phyloP scores from a whole-genome alignment of 2,888 invertebrate genomes.

The Nezara viridula region DNA sequence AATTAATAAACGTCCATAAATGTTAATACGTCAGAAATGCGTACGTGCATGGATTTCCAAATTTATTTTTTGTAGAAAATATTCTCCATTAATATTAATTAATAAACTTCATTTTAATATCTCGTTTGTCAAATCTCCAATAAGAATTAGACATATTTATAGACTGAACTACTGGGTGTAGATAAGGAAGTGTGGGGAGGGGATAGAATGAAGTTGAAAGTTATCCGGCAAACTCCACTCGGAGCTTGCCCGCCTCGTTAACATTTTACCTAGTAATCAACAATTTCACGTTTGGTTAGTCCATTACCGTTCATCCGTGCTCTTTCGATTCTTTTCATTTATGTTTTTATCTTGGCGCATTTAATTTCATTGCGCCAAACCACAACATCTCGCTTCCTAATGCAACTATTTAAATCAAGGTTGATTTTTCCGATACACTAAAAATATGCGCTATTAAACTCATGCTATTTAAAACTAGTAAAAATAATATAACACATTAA shows the following conservation, averaged over 20 bases:
- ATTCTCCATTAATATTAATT: too few relatives aligned
- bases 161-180: background rate
- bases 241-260: background rate
- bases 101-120: too few relatives aligned
- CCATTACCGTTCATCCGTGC: background rate
- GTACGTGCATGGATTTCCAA: too few relatives aligned
- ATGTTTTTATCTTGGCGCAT: background rate
- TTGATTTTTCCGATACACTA: background rate
- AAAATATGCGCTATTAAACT: too few relatives aligned
- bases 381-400: background rate
- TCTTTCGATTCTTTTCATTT: background rate
- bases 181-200: background rate
- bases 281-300: slow-evolving; percentile 12
- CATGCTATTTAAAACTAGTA: too few relatives aligned
- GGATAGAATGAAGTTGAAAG: background rate
- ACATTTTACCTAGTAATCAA: slow-evolving; percentile 22
- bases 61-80: too few relatives aligned
- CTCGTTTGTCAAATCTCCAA: background rate
- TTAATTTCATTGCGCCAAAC: background rate
- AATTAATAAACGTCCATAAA: too few relatives aligned
- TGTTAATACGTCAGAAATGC: too few relatives aligned
- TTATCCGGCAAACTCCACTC: background rate
- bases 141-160: slow-evolving; percentile 1
- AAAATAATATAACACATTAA: too few relatives aligned
- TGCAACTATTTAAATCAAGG: background rate